These are phyloP conservation scores for Hanleya hanleyi DNA, from an alignment of 2,888 invertebrate species.

Conservation along the genomic window DNA sequence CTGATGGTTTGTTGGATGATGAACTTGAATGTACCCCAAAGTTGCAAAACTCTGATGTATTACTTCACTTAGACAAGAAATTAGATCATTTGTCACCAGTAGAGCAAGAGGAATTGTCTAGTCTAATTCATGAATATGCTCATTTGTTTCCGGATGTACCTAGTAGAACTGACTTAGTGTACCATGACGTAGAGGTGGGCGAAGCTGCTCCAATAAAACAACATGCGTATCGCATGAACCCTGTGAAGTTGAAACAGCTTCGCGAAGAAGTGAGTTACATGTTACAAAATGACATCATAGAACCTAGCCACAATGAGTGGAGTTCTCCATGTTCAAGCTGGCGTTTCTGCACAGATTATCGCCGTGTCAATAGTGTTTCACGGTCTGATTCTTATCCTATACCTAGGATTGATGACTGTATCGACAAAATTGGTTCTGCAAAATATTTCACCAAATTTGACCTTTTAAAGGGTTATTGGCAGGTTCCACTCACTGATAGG, in stretches of 20 bases:
- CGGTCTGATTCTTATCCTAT: constrained; percentile 46
- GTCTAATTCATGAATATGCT: constrained; percentile 7
- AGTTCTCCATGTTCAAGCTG: constrained; percentile 42
- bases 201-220: no score
- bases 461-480: constrained; percentile 40
- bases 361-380: constrained; percentile 41
- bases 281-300: constrained; percentile 45
- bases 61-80: background rate
- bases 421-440: constrained; percentile 41
- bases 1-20: no score
- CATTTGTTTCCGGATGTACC: constrained; percentile 22
- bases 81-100: background rate
- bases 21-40: no score
- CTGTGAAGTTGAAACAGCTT: constrained; percentile 18
- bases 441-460: constrained; percentile 47
- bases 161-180: no score
- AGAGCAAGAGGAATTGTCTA: background rate
- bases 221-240: no score
- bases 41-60: background rate
- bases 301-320: constrained; percentile 42
- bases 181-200: no score
- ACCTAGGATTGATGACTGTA: constrained; percentile 45
- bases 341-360: constrained; percentile 42
- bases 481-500: constrained; percentile 34
- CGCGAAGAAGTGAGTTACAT: constrained; percentile 36